Percentiles rank a stretch among this genome's conserved stretches.
These are phyloP conservation scores for Phaenicophaeus curvirostris DNA, from an alignment of 2,797 vertebrate species.

Conservation along the genomic window DNA sequence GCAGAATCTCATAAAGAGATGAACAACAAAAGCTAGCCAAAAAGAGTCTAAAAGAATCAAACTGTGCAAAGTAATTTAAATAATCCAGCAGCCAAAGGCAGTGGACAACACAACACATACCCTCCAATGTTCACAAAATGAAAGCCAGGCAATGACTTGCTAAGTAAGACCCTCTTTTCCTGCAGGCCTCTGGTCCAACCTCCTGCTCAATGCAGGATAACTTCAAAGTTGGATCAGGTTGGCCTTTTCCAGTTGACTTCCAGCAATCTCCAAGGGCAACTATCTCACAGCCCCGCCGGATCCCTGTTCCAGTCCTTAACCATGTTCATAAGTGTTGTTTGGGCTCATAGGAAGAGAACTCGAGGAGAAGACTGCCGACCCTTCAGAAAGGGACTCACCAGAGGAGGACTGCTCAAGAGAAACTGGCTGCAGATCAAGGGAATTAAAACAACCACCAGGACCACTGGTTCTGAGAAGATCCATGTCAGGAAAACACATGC, in stretches of 20 bases:
- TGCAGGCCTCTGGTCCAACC: neutral
- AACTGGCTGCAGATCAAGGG: neutral
- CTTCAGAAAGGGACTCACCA: neutral
- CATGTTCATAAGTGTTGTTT: neutral
- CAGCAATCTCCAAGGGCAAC: neutral
- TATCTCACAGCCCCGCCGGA: neutral
- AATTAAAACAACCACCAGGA: neutral
- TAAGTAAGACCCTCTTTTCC: neutral
- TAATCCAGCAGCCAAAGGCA: neutral
- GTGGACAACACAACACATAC: fast-evolving
- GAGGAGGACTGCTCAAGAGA: neutral
- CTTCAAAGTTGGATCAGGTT: neutral
- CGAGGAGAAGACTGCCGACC: neutral
- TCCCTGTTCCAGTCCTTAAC: neutral
- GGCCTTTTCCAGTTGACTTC: neutral
- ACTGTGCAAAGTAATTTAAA: neutral
- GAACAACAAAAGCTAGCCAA: neutral
- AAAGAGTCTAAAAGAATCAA: neutral
- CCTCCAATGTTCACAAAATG: neutral
- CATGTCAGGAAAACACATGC: neutral
- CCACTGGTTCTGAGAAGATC: neutral
- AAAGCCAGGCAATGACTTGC: neutral
- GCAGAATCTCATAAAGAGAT: neutral
- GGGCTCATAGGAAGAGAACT: neutral
- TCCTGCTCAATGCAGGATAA: neutral